These are phyloP conservation scores for Melanerpes aurifrons DNA, from an alignment of 2,113 vertebrate genomes.

Conservation along the genomic window DNA sequence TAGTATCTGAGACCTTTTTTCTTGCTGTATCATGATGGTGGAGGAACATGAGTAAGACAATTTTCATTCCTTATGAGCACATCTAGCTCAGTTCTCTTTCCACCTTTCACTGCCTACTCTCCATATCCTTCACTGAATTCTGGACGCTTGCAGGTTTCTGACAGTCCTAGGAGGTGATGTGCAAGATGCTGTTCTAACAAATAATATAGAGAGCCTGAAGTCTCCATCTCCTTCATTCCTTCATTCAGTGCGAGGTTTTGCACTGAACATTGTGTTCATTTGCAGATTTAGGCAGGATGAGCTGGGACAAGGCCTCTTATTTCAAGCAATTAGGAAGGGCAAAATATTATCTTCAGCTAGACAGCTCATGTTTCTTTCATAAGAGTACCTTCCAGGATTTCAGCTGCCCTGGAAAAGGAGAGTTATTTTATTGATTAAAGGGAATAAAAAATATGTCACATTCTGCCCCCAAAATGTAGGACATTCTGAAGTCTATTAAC, in stretches of 20 bases:
- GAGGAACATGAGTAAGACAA: background rate
- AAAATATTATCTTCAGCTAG: background rate
- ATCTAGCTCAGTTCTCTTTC: background rate
- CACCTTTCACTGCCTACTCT: background rate
- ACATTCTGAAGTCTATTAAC: background rate
- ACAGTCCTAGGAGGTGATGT: background rate
- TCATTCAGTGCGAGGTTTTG: background rate
- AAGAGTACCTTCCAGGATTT: background rate
- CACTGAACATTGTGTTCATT: background rate
- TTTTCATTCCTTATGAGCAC: background rate
- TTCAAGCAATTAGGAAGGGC: background rate
- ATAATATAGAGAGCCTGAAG: background rate
- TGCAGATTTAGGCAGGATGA: background rate
- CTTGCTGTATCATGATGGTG: background rate
- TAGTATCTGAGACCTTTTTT: background rate
- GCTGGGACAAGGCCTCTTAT: background rate
- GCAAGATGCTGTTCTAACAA: background rate
- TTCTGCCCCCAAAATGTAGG: background rate
- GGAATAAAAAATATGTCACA: background rate
- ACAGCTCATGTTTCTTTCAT: background rate
- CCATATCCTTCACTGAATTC: background rate
- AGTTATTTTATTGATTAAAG: background rate
- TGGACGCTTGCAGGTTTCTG: background rate
- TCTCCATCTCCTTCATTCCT: accelerated
- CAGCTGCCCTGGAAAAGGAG: background rate